phyloP scores from a whole-genome alignment of 2,113 vertebrate genomes.

The Syngnathus typhle region DNA sequence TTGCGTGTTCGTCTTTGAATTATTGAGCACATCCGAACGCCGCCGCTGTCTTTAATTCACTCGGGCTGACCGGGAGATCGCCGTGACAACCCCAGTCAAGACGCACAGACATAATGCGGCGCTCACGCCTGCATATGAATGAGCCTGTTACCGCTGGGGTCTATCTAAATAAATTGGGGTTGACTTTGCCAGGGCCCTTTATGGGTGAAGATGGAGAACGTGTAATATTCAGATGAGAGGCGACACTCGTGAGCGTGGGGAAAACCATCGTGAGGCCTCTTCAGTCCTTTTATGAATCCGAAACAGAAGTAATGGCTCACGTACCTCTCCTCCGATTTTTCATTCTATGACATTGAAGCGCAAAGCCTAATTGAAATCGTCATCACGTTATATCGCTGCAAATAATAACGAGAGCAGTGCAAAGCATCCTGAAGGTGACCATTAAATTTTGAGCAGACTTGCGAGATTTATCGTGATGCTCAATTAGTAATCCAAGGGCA shows the following conservation, averaged over 20 bases:
- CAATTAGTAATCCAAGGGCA: not conserved
- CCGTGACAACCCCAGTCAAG: not conserved
- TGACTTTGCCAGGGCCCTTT: slow-evolving; percentile 1
- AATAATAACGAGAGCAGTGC: not conserved
- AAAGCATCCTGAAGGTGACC: not conserved
- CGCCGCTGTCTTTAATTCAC: slow-evolving; percentile 3
- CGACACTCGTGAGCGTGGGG: not conserved
- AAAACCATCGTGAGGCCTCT: not conserved
- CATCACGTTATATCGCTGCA: not conserved
- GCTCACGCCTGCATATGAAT: not conserved
- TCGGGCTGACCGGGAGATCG: not conserved
- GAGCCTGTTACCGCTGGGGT: not conserved
- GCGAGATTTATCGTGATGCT: not conserved
- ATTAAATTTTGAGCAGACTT: not conserved
- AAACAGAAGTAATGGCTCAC: not conserved
- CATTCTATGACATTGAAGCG: not conserved
- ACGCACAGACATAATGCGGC: not conserved
- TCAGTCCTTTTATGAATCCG: not conserved
- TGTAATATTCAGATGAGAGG: slow-evolving; percentile 3
- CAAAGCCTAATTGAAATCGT: not conserved
- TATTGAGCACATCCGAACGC: slow-evolving; percentile 4
- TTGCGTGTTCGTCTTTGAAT: slow-evolving; percentile 1
- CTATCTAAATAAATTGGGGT: slow-evolving; percentile 7
- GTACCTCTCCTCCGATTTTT: not conserved
- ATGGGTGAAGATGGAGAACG: not conserved